Evolutionary conservation across 2,888 invertebrate genomes (phyloP).

Genomic region (Apoderus coryli): DNA sequence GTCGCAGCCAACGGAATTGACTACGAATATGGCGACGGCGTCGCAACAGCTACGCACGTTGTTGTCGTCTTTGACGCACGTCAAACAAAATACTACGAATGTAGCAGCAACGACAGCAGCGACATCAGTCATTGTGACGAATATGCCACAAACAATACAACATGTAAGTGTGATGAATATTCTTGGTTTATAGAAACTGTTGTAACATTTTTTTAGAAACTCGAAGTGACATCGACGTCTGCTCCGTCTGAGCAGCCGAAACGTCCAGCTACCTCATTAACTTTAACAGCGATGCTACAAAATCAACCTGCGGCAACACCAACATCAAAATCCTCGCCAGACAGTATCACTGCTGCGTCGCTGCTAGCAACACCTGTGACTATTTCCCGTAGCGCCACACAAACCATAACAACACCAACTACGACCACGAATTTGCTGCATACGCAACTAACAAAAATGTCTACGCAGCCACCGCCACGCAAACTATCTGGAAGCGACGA

Average conservation of each 20-base stretch:
- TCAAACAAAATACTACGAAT: constrained; percentile 41
- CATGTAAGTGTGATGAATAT: too few relatives aligned
- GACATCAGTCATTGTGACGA: too few relatives aligned
- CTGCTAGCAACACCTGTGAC: constrained; percentile 29
- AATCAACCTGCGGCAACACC: constrained; percentile 33
- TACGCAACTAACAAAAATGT: constrained; percentile 39
- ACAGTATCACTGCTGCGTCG: constrained; percentile 32
- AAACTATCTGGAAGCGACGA: too few relatives aligned
- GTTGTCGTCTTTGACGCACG: constrained; percentile 50
- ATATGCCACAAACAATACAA: too few relatives aligned
- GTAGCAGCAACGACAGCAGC: constrained; percentile 37
- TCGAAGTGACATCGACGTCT: too few relatives aligned
- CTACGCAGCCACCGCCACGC: too few relatives aligned
- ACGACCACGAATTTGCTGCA: constrained; percentile 37
- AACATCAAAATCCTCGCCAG: constrained; percentile 29
- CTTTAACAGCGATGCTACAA: constrained; percentile 34
- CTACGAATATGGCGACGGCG: constrained; percentile 56
- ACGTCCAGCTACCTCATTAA: too few relatives aligned
- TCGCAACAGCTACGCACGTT: constrained; percentile 53
- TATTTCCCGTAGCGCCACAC: constrained; percentile 24
- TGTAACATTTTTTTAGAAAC: too few relatives aligned
- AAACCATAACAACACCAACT: constrained; percentile 26
- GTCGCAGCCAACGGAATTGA: constrained; percentile 56
- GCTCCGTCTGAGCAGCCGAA: too few relatives aligned
- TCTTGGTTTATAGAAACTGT: too few relatives aligned